phyloP scores from a whole-genome alignment of 1,140 invertebrate species.

The Bacillus rossius region DNA sequence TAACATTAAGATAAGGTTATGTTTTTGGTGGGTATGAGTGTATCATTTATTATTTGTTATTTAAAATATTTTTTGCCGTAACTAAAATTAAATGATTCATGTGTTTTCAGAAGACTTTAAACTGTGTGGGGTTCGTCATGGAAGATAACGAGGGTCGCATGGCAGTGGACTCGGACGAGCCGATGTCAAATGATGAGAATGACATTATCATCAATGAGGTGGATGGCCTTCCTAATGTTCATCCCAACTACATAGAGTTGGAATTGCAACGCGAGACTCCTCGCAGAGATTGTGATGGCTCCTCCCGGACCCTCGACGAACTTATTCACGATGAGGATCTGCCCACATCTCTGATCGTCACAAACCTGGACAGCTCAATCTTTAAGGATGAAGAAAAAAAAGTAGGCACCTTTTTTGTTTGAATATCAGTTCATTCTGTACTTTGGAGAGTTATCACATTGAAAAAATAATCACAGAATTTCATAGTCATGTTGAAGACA shows the following conservation, averaged over 20 bases:
- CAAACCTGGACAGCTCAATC: constrained; percentile 74
- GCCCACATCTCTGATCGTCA: constrained; percentile 84
- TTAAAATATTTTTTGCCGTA: too few species aligned
- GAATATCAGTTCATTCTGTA: constrained; percentile 4
- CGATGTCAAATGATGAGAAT: constrained; percentile 15
- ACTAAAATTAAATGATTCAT: too few species aligned
- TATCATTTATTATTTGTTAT: too few species aligned
- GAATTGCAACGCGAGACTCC: constrained; percentile 41
- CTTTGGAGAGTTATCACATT: background rate
- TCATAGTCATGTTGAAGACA: too few species aligned
- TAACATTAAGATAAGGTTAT: too few species aligned
- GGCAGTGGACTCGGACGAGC: constrained; percentile 22
- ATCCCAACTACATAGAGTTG: constrained; percentile 55
- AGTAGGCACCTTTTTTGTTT: constrained; percentile 3
- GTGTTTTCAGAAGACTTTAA: too few species aligned
- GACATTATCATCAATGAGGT: constrained; percentile 52
- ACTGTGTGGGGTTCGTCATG: background rate
- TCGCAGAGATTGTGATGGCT: constrained; percentile 34
- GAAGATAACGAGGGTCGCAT: constrained; percentile 22
- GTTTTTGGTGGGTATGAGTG: too few species aligned
- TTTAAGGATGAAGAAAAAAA: constrained; percentile 58
- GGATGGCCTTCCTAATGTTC: constrained; percentile 75
- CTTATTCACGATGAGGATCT: constrained; percentile 67
- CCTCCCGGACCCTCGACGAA: constrained; percentile 49
- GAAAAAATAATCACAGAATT: background rate